Base-by-base conservation (phyloP, 2,888 invertebrate species). In the Drosophila hamatofila region DNA sequence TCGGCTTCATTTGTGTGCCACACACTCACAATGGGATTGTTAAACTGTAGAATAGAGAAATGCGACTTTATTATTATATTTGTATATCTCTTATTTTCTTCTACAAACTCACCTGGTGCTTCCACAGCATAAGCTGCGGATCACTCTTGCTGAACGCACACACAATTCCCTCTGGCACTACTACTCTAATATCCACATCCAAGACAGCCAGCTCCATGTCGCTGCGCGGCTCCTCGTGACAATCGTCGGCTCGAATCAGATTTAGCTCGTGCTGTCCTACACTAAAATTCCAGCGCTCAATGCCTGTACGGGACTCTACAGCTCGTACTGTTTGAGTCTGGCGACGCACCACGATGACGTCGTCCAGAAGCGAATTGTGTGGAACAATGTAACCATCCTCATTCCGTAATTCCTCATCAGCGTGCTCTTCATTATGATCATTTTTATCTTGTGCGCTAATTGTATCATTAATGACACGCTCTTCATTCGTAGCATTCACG, bases 231-330 rank as follows among this genome's bases (percentile, higher is more conserved):
- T 83, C 81, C 56, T 89, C 77, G 60, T 91, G 92, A 66, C 96
- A 96, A 69, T 94, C 94, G 41, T 91, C 90, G 51, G 93, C 92
- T 63, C 93, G 93, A 63, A 94, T 88, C 88, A 96, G 67, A 62
- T 95, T 95, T 56, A 98, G 91, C 81, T 98, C 96, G 92, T 98
- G 97, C 80, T 97, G 96, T 0, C 97, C 98, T 25, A 98, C 98
- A 92, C 98, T 98, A 92, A 98, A 98, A 94, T 98, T 98, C 98
- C 98, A 98, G 90, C 98, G 94, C 94, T 99, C 98, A 49, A 93
- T 92, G 3, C 99, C 98, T 12, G 96, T 95, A 58, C 96, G 94
- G 0, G 98, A 96, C 91, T 98, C 98, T 5, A 98, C 94, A 5
- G 98, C 98, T 58, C 98, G 94, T 16, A 99, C 96, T 9, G 97